phyloP scores from a whole-genome alignment of 2,113 vertebrate genomes.

The Pardalotus punctatus region DNA sequence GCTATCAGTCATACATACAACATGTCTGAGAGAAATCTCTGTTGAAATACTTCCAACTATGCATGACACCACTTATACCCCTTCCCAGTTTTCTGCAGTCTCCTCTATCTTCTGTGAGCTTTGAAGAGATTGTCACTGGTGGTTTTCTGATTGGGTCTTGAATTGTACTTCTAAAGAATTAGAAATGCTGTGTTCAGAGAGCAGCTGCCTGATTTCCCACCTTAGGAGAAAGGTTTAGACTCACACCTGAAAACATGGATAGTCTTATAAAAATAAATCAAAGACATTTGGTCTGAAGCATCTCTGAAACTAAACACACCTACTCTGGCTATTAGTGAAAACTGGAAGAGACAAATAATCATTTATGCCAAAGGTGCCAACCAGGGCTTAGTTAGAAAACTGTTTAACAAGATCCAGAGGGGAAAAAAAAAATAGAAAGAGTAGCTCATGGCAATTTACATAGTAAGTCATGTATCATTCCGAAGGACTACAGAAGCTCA shows the following conservation, averaged over 20 bases:
- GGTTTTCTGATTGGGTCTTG: not conserved
- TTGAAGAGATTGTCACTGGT: not conserved
- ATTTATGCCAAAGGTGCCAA: not conserved
- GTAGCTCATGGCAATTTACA: not conserved
- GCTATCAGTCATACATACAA: not conserved
- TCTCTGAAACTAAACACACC: not conserved
- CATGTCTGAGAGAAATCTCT: not conserved
- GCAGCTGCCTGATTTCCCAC: not conserved
- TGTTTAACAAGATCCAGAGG: not conserved
- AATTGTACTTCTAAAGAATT: not conserved
- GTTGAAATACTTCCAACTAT: not conserved
- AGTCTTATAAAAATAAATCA: not conserved
- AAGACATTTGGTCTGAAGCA: not conserved
- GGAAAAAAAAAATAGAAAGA: not conserved
- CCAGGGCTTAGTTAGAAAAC: not conserved
- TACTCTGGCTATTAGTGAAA: not conserved
- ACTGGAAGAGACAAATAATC: not conserved
- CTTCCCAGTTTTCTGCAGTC: not conserved
- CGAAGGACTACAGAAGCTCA: constrained; percentile 8
- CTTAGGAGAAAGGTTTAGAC: not conserved
- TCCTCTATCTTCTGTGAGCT: not conserved
- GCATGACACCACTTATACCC: not conserved
- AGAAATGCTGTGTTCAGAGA: not conserved
- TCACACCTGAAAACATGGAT: not conserved
- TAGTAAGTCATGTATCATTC: not conserved